phyloP scores from a whole-genome alignment of 1,140 invertebrate species.

The Melanaphis sacchari region DNA sequence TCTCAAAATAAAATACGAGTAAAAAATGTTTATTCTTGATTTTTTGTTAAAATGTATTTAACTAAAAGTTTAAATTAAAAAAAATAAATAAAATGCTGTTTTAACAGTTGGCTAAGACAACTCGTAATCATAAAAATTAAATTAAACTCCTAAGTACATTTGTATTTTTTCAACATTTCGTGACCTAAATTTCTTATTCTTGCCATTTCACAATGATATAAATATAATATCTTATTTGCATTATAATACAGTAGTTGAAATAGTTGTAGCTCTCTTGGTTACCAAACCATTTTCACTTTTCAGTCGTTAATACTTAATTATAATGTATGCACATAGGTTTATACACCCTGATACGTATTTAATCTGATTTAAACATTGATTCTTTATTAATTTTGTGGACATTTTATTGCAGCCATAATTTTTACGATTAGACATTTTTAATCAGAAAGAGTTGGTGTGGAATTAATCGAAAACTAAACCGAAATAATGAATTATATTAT shows the following conservation, averaged over 20 bases:
- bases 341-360: not conserved
- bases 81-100: not conserved
- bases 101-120: not conserved
- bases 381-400: no score
- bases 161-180: not conserved
- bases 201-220: not conserved
- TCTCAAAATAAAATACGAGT: not conserved
- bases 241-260: not conserved
- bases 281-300: not conserved
- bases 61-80: not conserved
- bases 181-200: not conserved
- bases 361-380: not conserved
- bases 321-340: not conserved
- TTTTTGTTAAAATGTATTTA: not conserved
- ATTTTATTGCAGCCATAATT: no score
- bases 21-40: not conserved
- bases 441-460: no score
- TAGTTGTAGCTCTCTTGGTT: not conserved
- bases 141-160: not conserved
- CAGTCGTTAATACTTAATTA: not conserved
- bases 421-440: no score
- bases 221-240: not conserved
- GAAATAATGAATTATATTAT: no score
- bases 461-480: no score
- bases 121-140: not conserved